A percentile compares a stretch with the other conserved stretches of the same genome.
phyloP scores from a whole-genome alignment of 2,113 vertebrate genomes.

The Asarcornis scutulata region DNA sequence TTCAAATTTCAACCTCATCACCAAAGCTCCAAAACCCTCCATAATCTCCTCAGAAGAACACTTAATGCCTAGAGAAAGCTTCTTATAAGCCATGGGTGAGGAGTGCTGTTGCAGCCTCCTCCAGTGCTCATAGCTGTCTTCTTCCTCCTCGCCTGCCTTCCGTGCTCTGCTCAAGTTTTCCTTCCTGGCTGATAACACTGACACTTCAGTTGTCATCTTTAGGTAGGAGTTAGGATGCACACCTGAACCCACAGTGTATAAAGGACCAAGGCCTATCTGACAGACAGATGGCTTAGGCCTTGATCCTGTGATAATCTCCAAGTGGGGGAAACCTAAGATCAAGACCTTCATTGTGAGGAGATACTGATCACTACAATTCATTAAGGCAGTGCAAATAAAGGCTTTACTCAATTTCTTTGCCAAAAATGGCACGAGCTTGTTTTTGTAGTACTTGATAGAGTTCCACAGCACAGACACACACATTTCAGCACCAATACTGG shows the following conservation, averaged over 20 bases:
- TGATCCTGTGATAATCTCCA: neutral
- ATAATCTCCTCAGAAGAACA: neutral
- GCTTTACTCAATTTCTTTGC: neutral
- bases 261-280: neutral
- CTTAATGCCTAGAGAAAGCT: neutral
- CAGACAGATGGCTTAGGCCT: neutral
- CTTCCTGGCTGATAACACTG: neutral
- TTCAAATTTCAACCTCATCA: neutral
- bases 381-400: neutral
- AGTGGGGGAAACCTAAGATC: neutral
- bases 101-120: neutral
- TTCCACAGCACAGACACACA: neutral
- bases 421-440: neutral
- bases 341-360: neutral
- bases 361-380: neutral
- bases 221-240: neutral
- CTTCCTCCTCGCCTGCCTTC: neutral
- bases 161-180: neutral
- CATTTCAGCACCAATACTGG: neutral
- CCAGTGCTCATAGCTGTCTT: neutral
- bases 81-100: neutral
- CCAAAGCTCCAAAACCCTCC: neutral
- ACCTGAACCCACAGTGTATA: neutral
- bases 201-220: neutral
- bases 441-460: neutral